Percentiles rank a stretch among this genome's conserved stretches.
These are phyloP conservation scores for Lathronympha strigana DNA, from an alignment of 2,888 invertebrate genomes.

Conservation along the genomic window DNA sequence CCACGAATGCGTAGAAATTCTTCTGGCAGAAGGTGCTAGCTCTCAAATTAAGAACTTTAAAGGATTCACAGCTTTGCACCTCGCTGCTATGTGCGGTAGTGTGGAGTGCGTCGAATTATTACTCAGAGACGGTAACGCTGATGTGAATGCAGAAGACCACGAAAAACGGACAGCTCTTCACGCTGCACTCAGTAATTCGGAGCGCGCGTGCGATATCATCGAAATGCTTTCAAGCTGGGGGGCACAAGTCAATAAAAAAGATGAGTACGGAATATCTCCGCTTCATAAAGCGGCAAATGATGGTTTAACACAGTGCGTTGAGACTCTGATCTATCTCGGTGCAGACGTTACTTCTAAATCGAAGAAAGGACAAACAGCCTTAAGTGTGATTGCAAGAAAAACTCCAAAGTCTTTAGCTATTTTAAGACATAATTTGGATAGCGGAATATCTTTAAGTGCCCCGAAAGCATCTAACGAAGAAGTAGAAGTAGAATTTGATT, in stretches of 20 bases:
- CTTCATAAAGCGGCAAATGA: slow-evolving; percentile 94
- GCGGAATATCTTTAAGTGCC: slow-evolving; percentile 89
- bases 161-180: slow-evolving; percentile 93
- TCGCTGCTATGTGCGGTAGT: slow-evolving; percentile 92
- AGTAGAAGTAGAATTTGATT: slow-evolving; percentile 92
- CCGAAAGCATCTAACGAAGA: slow-evolving; percentile 90
- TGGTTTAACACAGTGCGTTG: slow-evolving; percentile 92
- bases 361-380: slow-evolving; percentile 92
- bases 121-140: slow-evolving; percentile 89
- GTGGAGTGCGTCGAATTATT: slow-evolving; percentile 91
- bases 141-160: slow-evolving; percentile 91
- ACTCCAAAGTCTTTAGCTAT: slow-evolving; percentile 93
- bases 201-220: slow-evolving; percentile 90
- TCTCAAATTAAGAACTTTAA: slow-evolving; percentile 89
- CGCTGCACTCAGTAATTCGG: slow-evolving; percentile 91
- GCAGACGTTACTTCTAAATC: slow-evolving; percentile 95
- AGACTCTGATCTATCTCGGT: slow-evolving; percentile 91
- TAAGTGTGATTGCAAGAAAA: slow-evolving; percentile 93
- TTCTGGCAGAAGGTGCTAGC: slow-evolving; percentile 90
- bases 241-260: slow-evolving; percentile 92
- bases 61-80: slow-evolving; percentile 93
- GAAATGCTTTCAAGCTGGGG: slow-evolving; percentile 91
- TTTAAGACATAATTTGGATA: slow-evolving; percentile 91
- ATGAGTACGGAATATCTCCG: slow-evolving; percentile 93
- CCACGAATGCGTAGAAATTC: slow-evolving; percentile 90